A percentile compares a stretch with the other conserved stretches of the same genome.
Evolutionary conservation across 2,797 vertebrate species (phyloP).

Genomic region (Galago senegalensis): DNA sequence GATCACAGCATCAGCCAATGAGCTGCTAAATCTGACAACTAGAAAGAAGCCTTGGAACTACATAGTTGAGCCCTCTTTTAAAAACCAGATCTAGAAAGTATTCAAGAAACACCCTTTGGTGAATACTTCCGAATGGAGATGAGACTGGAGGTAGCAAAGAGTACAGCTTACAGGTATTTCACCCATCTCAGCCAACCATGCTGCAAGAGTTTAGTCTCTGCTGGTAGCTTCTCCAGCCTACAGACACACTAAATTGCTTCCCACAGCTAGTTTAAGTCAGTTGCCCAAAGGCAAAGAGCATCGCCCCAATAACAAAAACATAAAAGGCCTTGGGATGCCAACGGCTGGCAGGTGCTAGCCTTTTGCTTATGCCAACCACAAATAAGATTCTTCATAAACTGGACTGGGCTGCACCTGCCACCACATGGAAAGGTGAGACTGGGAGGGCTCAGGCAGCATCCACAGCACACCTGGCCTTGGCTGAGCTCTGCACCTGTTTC

Average conservation of each 20-base stretch:
- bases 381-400: constrained; percentile 74
- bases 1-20: background rate
- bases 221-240: background rate
- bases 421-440: constrained; percentile 88
- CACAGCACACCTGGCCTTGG: constrained; percentile 83
- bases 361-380: constrained; percentile 84
- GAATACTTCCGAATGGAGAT: background rate
- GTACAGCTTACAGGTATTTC: background rate
- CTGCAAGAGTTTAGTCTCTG: background rate
- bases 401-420: constrained; percentile 87
- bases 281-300: constrained; percentile 62
- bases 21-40: background rate
- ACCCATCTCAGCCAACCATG: background rate
- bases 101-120: background rate
- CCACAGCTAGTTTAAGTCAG: constrained; percentile 66
- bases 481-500: constrained; percentile 81
- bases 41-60: constrained; percentile 17
- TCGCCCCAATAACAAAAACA: constrained; percentile 79
- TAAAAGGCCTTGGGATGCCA: constrained; percentile 82
- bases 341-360: constrained; percentile 87
- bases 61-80: background rate
- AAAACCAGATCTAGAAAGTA: constrained; percentile 18
- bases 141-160: background rate
- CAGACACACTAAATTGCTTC: constrained; percentile 14
- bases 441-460: constrained; percentile 74